These are phyloP conservation scores for Oreotrochilus melanogaster DNA, from an alignment of 2,113 vertebrate species.

Conservation along the genomic window DNA sequence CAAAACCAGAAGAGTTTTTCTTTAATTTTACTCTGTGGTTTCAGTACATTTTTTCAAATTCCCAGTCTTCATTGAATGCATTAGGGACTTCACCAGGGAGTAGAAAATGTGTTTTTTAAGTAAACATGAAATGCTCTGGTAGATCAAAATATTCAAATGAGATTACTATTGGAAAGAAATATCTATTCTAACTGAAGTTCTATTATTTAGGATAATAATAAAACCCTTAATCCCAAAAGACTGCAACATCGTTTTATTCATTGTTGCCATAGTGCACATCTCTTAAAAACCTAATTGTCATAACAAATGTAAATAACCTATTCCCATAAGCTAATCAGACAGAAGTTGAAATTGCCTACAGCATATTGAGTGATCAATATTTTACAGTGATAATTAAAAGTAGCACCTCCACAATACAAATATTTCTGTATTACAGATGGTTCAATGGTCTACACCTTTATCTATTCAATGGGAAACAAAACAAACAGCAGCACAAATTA, in stretches of 20 bases:
- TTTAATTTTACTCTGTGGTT: slow-evolving; percentile 65
- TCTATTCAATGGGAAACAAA: background rate
- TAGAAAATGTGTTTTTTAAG: slow-evolving; percentile 67
- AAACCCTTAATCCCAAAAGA: slow-evolving; percentile 53
- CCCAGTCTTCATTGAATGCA: slow-evolving; percentile 66
- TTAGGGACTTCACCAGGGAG: slow-evolving; percentile 76
- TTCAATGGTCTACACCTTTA: background rate
- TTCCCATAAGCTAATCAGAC: slow-evolving; percentile 47
- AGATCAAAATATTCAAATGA: slow-evolving; percentile 79
- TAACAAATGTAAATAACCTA: slow-evolving; percentile 6
- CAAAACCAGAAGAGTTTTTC: slow-evolving; percentile 52
- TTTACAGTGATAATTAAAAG: slow-evolving; percentile 26
- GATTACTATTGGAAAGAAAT: slow-evolving; percentile 35
- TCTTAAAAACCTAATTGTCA: slow-evolving; percentile 51
- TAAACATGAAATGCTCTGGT: slow-evolving; percentile 73
- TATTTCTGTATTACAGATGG: background rate
- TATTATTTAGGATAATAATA: slow-evolving; percentile 60
- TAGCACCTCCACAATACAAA: background rate
- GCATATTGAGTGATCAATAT: background rate
- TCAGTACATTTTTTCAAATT: slow-evolving; percentile 67
- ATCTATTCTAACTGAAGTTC: background rate
- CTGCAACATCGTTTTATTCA: slow-evolving; percentile 42
- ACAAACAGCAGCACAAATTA: background rate
- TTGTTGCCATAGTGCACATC: background rate
- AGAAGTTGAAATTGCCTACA: slow-evolving; percentile 35